phyloP scores from a whole-genome alignment of 2,113 vertebrate species.

The Oxyruncus cristatus region DNA sequence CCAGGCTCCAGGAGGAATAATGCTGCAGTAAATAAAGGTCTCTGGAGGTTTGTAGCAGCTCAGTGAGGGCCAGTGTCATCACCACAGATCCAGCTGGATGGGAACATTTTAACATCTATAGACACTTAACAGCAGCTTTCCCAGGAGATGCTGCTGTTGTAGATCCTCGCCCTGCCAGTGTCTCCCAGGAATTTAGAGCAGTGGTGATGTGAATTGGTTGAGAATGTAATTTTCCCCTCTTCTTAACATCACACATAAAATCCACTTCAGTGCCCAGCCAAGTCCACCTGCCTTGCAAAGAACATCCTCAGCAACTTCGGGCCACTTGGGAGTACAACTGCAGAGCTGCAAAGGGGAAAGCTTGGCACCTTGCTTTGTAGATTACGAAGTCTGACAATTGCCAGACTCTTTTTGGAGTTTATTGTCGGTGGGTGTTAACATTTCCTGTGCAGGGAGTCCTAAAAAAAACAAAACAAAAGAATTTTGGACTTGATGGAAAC shows the following conservation, averaged over 20 bases:
- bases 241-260: background rate
- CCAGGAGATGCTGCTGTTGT: background rate
- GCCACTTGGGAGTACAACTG: background rate
- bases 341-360: background rate
- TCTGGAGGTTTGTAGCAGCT: background rate
- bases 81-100: background rate
- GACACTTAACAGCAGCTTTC: background rate
- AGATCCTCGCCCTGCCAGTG: background rate
- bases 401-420: background rate
- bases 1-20: background rate
- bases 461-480: background rate
- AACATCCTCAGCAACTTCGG: background rate
- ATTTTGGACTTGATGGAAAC: background rate
- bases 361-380: background rate
- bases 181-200: background rate
- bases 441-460: background rate
- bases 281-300: background rate
- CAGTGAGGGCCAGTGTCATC: background rate
- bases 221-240: background rate
- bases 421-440: background rate
- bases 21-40: conserved; percentile 2
- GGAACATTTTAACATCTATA: background rate
- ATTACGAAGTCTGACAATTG: background rate
- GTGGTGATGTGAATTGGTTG: background rate
- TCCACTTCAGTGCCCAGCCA: accelerated